Evolutionary conservation across 2,113 vertebrate species (phyloP), one percentile per base, ranked within the genome.

Genomic region (Scytalopus superciliaris): DNA sequence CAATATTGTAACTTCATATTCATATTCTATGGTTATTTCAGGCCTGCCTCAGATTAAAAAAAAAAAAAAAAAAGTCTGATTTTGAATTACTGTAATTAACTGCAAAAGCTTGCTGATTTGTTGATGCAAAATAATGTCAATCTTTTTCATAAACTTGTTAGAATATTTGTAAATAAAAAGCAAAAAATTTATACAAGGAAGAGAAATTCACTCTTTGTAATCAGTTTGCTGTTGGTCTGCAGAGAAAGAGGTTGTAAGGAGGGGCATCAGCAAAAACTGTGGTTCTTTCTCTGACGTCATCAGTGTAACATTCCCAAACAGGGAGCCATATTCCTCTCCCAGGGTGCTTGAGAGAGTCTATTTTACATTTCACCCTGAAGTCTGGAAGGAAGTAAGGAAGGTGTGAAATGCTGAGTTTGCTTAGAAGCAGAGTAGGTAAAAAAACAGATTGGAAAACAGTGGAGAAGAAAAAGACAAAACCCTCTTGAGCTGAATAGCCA

Each of bases 11-110:
- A 96, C 68, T 62, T 89, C 63, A 94, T 44, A 95, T 97, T 97
- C 95, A 95, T 79, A 96, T 96, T 96, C 96, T 88, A 84, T 64
- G 72, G 90, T 81, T 98, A 97, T 87, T 97, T 97, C 88, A 96
- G 94, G 95, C 96, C 70, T 96, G 92, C 79, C 92, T 97, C 93
- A 93, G 90, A 96, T 94, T 45, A 7, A 74, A 83, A 69, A 56
- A 57, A 91, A 83, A 69, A 56, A 57, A 91, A 84, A 66, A 75
- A 75, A 70, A 95, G 59, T 53, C 96, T 93, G 89, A 92, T 93
- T 96, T 67, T 95, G 92, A 97, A 97, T 97, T 97, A 97, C 87
- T 98, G 96, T 97, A 98, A 98, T 98, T 98, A 97, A 94, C 94
- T 94, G 89, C 76, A 96, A 97, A 98, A 96, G 96, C 95, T 63